A percentile compares a stretch with the other conserved stretches of the same genome.
phyloP scores from a whole-genome alignment of 2,113 vertebrate genomes.

The Ptilonorhynchus violaceus region DNA sequence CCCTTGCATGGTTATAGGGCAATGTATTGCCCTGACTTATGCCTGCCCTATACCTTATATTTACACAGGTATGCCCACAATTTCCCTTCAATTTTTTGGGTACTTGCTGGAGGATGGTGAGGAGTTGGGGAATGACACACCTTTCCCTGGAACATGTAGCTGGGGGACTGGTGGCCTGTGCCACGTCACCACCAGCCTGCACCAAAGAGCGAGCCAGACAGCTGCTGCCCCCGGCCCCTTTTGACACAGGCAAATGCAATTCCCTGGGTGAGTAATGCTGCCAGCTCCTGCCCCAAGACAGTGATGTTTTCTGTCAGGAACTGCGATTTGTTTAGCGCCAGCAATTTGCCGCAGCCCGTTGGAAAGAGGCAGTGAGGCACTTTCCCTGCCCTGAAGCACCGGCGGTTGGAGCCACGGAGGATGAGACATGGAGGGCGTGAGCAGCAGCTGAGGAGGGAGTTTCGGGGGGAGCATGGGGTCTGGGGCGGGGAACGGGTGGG shows the following conservation, averaged over 20 bases:
- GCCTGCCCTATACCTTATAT: not conserved
- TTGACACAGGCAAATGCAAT: not conserved
- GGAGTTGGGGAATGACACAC: not conserved
- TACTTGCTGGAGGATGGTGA: not conserved
- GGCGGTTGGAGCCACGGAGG: not conserved
- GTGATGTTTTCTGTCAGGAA: not conserved
- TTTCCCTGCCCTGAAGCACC: not conserved
- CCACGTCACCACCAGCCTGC: fast-evolving
- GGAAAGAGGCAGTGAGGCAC: not conserved
- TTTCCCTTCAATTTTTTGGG: not conserved
- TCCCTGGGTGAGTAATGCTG: not conserved
- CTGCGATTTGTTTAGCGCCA: not conserved
- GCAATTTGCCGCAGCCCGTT: not conserved
- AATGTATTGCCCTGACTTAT: not conserved
- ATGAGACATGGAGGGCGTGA: not conserved
- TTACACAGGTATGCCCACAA: not conserved
- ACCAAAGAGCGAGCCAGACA: fast-evolving
- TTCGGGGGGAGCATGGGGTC: fast-evolving
- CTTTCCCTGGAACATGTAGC: not conserved
- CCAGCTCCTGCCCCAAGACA: not conserved
- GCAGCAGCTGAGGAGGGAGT: fast-evolving
- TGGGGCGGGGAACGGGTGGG: not conserved
- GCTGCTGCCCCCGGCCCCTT: not conserved
- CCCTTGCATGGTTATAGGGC: not conserved
- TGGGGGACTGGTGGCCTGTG: not conserved